Percentiles rank a stretch among this genome's conserved stretches.
Conservation (phyloP, 2,888 invertebrate species). For the Drosophila neutralis region DNA sequence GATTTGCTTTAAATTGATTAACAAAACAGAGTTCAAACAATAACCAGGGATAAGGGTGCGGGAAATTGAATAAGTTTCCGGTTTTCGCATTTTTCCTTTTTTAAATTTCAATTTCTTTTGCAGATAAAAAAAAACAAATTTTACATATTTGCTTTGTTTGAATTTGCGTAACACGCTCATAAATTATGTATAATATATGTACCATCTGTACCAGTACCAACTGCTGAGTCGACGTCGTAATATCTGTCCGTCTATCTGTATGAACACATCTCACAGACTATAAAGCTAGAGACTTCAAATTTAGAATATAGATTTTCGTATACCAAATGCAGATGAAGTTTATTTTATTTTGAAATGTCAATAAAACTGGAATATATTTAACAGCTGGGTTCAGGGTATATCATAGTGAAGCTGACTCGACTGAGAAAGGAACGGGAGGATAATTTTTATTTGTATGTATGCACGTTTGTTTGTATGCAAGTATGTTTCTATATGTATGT, state of each 20-base stretch:
- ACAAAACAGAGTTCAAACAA: conserved; percentile 36
- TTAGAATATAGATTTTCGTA: neutral
- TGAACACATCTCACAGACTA: neutral
- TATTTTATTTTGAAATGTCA: too few relatives aligned
- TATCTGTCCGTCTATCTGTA: neutral
- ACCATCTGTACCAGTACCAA: neutral
- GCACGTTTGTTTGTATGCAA: too few relatives aligned
- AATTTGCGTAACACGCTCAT: too few relatives aligned
- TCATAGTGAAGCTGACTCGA: too few relatives aligned
- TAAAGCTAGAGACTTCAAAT: neutral
- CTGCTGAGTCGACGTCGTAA: too few relatives aligned
- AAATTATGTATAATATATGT: neutral
- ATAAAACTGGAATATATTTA: too few relatives aligned
- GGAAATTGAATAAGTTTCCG: conserved; percentile 42
- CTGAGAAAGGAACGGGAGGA: too few relatives aligned
- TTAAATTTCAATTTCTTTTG: neutral
- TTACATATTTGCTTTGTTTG: neutral
- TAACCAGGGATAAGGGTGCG: conserved; percentile 35
- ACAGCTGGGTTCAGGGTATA: too few relatives aligned
- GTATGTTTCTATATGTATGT: neutral
- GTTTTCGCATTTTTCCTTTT: conserved; percentile 7
- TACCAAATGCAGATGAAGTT: neutral
- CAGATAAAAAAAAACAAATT: neutral
- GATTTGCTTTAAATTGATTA: conserved; percentile 63
- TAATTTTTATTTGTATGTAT: too few relatives aligned